A percentile compares a stretch with the other conserved stretches of the same genome.
phyloP scores from a whole-genome alignment of 2,113 vertebrate species.

The Myotis lucifugus region DNA sequence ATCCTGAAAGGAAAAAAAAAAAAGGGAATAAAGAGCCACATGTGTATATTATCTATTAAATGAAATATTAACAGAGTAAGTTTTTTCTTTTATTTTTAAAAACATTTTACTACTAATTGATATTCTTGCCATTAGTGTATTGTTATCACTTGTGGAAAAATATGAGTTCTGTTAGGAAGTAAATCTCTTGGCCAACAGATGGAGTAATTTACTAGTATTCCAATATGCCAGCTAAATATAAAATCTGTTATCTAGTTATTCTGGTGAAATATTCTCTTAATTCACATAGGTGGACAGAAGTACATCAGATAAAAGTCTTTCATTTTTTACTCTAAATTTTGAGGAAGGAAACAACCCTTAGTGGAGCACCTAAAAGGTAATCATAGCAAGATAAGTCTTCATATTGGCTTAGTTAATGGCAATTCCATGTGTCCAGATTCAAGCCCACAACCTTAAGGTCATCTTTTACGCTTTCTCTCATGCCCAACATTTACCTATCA shows the following conservation, averaged over 20 bases:
- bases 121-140: not conserved
- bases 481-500: not conserved
- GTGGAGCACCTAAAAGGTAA: not conserved
- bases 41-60: not conserved
- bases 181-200: slow-evolving; percentile 60
- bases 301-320: not conserved
- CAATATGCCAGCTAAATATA: not conserved
- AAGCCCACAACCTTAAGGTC: not conserved
- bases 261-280: not conserved
- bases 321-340: not conserved
- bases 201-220: slow-evolving; percentile 64
- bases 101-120: not conserved
- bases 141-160: not conserved
- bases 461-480: not conserved
- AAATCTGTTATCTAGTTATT: not conserved
- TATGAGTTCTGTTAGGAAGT: not conserved
- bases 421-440: not conserved
- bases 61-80: not conserved
- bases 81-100: not conserved
- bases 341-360: not conserved
- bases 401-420: not conserved
- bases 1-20: slow-evolving; percentile 87
- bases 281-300: not conserved
- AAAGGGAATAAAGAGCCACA: not conserved
- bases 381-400: not conserved